Evolutionary conservation across 2,888 invertebrate species (phyloP), one percentile per base, ranked within the genome.

Genomic region (Eupsilia transversa): DNA sequence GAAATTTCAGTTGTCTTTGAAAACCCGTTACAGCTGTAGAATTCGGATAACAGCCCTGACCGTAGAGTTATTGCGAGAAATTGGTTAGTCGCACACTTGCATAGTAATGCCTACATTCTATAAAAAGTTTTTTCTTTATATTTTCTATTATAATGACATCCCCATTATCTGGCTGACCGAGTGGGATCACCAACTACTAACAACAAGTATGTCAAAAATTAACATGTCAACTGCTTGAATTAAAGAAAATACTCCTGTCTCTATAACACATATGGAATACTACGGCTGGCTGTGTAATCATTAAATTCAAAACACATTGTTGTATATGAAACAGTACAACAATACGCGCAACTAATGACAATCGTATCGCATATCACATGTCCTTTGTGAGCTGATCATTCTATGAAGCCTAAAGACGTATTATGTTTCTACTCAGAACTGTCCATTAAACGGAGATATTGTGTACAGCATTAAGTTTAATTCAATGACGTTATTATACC

Each of bases 351-450:
- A 64, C 72, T 61, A 35, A 61, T 57, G 68, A 75, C 84, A 84
- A 84, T 65, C 59, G 57, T 82, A 82, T 84, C 80, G 66, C 74
- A 57, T 65, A 60, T 80, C 84, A 72, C 60, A 59, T 17, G 56
- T 68, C 67, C 76, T 57, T 84, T 82, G 84, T 84, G 52, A 46
- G 20, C 27, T 38, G 46, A 71, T 80, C 81, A 71, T 41, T 68
- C 35, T 49, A 52, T 56, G 75, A 52, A 61, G 56, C 61, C 69
- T 56, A 71, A 72, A 82, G 35, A 57, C 41, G 38, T 82, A 80
- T 82, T 68, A 68, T 80, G 64, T 65, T 67, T 20, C 71, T 35
- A 30, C 64, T 52, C 38, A 57, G 65, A 74, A 63, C 74, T 74
- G 80, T 80, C 84, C 74, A 63, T 73, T 69, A 66, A 14, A 57